Conservation (phyloP, 2,113 vertebrate species). For the Camelus dromedarius region DNA sequence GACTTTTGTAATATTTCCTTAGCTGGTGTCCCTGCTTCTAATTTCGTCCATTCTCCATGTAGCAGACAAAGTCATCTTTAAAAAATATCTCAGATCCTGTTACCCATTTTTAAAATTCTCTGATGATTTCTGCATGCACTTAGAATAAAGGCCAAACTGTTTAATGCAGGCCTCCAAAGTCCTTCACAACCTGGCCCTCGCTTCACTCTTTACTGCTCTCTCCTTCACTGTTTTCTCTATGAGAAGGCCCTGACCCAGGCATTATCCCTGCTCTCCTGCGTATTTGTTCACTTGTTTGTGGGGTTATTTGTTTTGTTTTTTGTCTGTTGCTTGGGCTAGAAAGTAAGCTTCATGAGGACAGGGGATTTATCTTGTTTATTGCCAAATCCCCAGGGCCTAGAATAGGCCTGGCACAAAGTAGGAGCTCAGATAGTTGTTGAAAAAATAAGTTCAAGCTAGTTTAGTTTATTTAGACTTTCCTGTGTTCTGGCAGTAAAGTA, state of each 20-base stretch:
- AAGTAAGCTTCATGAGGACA: background rate
- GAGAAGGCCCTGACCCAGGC: background rate
- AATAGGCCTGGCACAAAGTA: background rate
- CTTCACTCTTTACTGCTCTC: background rate
- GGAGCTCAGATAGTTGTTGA: background rate
- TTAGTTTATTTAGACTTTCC: constrained; percentile 35
- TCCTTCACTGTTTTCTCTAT: background rate
- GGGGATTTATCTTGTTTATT: background rate
- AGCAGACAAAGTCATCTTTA: constrained; percentile 22
- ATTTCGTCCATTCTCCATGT: background rate
- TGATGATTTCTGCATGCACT: background rate
- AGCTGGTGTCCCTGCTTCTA: constrained; percentile 8
- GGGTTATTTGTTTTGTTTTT: background rate
- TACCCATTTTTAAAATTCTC: background rate
- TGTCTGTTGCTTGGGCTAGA: background rate
- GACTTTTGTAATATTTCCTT: constrained; percentile 25
- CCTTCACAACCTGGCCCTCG: background rate
- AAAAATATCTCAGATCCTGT: constrained; percentile 8
- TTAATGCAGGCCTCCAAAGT: background rate
- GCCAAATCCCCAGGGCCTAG: background rate
- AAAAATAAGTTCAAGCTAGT: constrained; percentile 41
- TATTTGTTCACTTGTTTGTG: constrained; percentile 35
- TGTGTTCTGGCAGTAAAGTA: constrained; percentile 34
- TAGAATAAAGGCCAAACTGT: constrained; percentile 10
- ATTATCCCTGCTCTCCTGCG: background rate